A percentile compares a stretch with the other conserved stretches of the same genome.
Evolutionary conservation across 2,888 invertebrate genomes (phyloP).

Genomic region (Kuschelorhynchus macadamiae): DNA sequence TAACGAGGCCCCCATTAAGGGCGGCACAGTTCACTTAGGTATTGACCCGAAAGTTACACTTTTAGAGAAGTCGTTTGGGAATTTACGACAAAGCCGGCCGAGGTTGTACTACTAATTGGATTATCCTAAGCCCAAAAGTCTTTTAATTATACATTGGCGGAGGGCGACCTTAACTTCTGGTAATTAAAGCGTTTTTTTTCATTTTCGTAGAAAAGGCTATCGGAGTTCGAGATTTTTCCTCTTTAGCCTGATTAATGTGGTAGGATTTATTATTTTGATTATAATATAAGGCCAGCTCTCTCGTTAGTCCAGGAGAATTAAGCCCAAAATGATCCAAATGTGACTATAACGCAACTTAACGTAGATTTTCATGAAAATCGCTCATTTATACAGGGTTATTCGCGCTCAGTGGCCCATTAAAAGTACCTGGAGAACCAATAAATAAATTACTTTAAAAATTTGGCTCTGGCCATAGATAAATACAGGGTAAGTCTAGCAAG

Average conservation of each 20-base stretch:
- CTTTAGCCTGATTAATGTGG: not conserved
- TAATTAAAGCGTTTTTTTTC: slow-evolving; percentile 37
- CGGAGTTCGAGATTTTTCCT: slow-evolving; percentile 1
- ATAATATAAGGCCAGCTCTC: not conserved
- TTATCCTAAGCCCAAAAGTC: slow-evolving; percentile 47
- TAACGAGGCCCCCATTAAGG: not conserved
- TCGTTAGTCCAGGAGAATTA: too few relatives aligned
- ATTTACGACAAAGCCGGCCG: slow-evolving; percentile 43
- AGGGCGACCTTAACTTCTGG: slow-evolving; percentile 44
- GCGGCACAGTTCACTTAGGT: slow-evolving; percentile 26
- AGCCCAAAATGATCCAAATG: too few relatives aligned
- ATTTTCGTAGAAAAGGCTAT: not conserved
- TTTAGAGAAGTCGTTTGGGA: slow-evolving; percentile 37
- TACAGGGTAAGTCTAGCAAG: too few relatives aligned
- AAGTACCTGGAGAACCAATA: too few relatives aligned
- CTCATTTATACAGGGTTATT: too few relatives aligned
- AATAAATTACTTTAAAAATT: too few relatives aligned
- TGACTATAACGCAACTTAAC: too few relatives aligned
- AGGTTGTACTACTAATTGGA: slow-evolving; percentile 49
- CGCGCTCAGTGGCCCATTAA: too few relatives aligned
- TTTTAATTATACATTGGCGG: slow-evolving; percentile 49
- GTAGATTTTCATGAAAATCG: too few relatives aligned
- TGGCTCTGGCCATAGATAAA: too few relatives aligned
- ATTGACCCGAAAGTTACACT: slow-evolving; percentile 33
- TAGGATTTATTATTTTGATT: not conserved